Base-by-base conservation (phyloP, 2,797 vertebrate genomes). In the Etheostoma perlongum region DNA sequence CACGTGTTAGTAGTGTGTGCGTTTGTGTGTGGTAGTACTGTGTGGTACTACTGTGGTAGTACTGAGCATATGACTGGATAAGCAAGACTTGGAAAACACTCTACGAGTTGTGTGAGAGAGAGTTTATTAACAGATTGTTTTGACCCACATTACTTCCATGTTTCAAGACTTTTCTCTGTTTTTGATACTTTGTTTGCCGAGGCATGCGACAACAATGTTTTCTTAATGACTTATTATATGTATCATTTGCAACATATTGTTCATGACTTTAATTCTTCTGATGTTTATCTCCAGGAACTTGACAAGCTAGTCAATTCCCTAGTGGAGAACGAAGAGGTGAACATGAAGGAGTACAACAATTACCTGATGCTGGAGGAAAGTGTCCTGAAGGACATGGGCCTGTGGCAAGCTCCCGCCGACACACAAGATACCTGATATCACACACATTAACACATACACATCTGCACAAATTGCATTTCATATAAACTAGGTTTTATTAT, bases 281-380 rank as follows among this genome's bases (percentile, higher is more conserved):
- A 15, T 75, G 81, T 65, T 58, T 67, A 42, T 78, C 54, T n/a
- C 18, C 86, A 95, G 94, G 88, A 91, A 52, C 21, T 64, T 0
- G 48, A 66, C 0, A 76, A 44, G 40, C 63, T 62, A 0, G 52
- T 48, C 15, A 94, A 89, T 75, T 74, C 78, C 23, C 80, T 69
- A 72, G 89, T 93, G 73, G 87, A 93, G 23, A 63, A 72, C 2
- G 86, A 95, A 1, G 85, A 92, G 5, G 79, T 89, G 57, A 48
- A 83, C 52, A 85, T 69, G 72, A 74, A 84, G 60, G 90, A 91
- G 48, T 95, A 94, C 9, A 55, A 74, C 0, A 66, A 77, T 2
- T 94, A 92, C 79, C 36, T 94, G 64, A 66, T 66, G 0, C 52
- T 95, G 72, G 94, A 97, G 79, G 94, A 93, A 81, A 64, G 8